Evolutionary conservation across 2,113 vertebrate genomes (phyloP), one percentile per base, ranked within the genome.

Genomic region (Myanophis thanlyinensis): DNA sequence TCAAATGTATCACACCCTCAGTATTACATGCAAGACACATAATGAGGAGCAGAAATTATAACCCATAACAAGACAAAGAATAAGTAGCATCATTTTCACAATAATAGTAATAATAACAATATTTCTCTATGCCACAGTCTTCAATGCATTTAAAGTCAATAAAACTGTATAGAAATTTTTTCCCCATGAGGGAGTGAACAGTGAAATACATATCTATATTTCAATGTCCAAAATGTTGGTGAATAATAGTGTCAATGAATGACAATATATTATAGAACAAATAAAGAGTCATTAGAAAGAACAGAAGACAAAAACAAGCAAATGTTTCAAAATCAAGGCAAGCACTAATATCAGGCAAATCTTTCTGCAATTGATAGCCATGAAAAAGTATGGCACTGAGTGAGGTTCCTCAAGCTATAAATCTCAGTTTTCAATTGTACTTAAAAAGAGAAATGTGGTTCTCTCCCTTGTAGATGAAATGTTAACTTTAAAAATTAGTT

Each of bases 261-360:
- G 89, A 59, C 87, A n/a, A 8, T 22, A 80, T 80, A 80, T 80
- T 80, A 40, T 35, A 80, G 73, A 80, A 80, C 1, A 0, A 40
- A 80, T 80, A 80, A 73, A 49, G 56, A 87, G 93, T 89, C 54
- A 88, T 93, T 89, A 54, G 40, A 80, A 62, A 92, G 88, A 84
- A 53, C 49, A 9, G 93, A 94, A 87, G 91, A 91, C 92, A 11
- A 54, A 30, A 88, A 90, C 1, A 73, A n/a, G 48, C 25, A 89
- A 67, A 67, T 2, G 30, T 40, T 49, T 18, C 46, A 49, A 90
- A 13, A 30, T 91, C 59, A 92, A 44, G 88, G n/a, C 9, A 48
- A 48, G 18, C 9, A 73, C 9, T 30, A 22, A 22, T n/a, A 8
- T 11, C 27, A 59, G 22, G 35, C 22, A 51, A 51, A 3, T 10